Conservation (phyloP, 2,888 invertebrate species). For the Abrostola tripartita region DNA sequence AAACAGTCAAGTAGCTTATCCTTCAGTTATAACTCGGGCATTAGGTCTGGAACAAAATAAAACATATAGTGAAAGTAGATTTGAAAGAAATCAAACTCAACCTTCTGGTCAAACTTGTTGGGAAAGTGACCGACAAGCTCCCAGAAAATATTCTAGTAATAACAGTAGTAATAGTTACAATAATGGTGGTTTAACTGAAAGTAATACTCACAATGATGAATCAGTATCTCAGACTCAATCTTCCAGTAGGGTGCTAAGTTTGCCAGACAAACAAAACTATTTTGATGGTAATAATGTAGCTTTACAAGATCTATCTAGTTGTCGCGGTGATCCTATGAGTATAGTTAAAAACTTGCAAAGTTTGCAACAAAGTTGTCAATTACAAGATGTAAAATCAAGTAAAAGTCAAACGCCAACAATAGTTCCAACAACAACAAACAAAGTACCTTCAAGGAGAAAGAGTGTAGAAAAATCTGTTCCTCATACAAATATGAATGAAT, state of each 20-base stretch:
- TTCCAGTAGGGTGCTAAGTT: constrained; percentile 81
- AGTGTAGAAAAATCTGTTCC: constrained; percentile 87
- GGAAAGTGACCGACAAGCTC: constrained; percentile 86
- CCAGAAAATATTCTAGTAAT: constrained; percentile 85
- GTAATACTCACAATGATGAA: constrained; percentile 83
- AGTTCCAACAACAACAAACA: constrained; percentile 65
- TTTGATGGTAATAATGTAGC: constrained; percentile 90
- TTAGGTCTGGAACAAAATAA: constrained; percentile 90
- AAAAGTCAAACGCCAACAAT: constrained; percentile 78
- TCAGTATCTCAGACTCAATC: constrained; percentile 80
- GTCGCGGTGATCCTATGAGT: constrained; percentile 93
- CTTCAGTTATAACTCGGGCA: constrained; percentile 94
- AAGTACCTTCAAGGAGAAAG: constrained; percentile 87
- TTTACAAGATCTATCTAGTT: constrained; percentile 92
- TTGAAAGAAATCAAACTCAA: constrained; percentile 85
- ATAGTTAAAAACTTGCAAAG: constrained; percentile 92
- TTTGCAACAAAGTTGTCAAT: constrained; percentile 89
- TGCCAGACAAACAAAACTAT: constrained; percentile 89
- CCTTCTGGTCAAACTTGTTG: constrained; percentile 87
- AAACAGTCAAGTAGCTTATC: constrained; percentile 91
- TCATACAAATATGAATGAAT: constrained; percentile 85
- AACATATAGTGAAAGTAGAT: constrained; percentile 85
- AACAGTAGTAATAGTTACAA: constrained; percentile 78
- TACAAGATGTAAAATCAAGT: constrained; percentile 86
- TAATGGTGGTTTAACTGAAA: constrained; percentile 81